Percentiles rank a stretch among this genome's conserved stretches.
Evolutionary conservation across 1,140 invertebrate species (phyloP).

Genomic region (Trichonephila clavipes): DNA sequence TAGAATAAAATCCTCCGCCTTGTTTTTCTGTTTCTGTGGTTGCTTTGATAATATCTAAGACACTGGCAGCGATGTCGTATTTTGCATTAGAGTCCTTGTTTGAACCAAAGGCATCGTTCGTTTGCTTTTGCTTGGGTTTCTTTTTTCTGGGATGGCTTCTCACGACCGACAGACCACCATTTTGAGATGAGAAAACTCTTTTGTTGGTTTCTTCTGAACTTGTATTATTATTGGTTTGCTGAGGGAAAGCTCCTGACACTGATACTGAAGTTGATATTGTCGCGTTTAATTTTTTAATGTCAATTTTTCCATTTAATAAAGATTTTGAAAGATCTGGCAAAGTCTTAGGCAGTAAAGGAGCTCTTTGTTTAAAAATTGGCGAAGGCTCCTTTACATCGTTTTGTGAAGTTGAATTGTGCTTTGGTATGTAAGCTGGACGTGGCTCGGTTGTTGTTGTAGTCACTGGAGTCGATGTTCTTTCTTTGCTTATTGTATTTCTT

Average conservation of each 20-base stretch:
- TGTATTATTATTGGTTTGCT: background rate
- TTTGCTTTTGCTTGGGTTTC: conserved; percentile 5
- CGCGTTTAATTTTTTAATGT: conserved; percentile 63
- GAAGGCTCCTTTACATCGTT: conserved; percentile 55
- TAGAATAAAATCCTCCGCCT: conserved; percentile 44
- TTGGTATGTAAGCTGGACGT: conserved; percentile 3
- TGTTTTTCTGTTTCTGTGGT: conserved; percentile 63
- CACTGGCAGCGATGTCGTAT: conserved; percentile 71
- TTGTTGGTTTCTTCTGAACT: conserved; percentile 44
- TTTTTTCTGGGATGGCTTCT: conserved; percentile 51
- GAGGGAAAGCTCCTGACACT: conserved; percentile 52
- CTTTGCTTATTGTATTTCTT: background rate
- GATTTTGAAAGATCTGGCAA: conserved; percentile 60
- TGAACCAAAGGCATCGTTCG: background rate
- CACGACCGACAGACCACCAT: conserved; percentile 53
- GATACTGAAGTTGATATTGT: conserved; percentile 71
- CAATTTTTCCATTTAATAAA: conserved; percentile 51
- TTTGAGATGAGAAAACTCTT: conserved; percentile 67
- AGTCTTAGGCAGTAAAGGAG: conserved; percentile 59
- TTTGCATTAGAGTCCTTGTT: conserved; percentile 31
- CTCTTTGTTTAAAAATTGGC: conserved; percentile 49
- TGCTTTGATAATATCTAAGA: conserved; percentile 70
- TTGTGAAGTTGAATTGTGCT: background rate
- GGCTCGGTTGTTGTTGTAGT: conserved; percentile 47
- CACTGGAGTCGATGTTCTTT: conserved; percentile 3